These are phyloP conservation scores for Caradrina kadenii DNA, from an alignment of 2,888 invertebrate genomes.

Conservation along the genomic window DNA sequence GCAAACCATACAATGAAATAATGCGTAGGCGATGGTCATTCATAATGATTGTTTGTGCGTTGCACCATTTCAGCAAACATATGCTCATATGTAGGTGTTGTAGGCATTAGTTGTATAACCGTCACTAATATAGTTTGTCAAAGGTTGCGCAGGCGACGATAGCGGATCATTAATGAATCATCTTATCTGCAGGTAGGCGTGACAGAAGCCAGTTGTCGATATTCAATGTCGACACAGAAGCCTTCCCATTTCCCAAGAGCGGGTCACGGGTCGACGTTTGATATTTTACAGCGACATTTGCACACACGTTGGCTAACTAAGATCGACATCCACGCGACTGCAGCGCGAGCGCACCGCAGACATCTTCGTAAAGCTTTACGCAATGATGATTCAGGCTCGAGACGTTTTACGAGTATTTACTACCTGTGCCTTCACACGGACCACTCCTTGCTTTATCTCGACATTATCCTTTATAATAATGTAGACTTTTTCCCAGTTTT, in stretches of 20 bases:
- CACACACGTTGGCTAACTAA: conserved; percentile 81
- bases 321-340: conserved; percentile 70
- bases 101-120: conserved; percentile 49
- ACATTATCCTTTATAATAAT: conserved; percentile 61
- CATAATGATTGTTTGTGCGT: conserved; percentile 37
- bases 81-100: conserved; percentile 9
- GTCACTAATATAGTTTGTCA: conserved; percentile 45
- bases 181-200: conserved; percentile 31
- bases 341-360: conserved; percentile 64
- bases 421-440: conserved; percentile 52
- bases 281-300: conserved; percentile 86
- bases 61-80: conserved; percentile 46
- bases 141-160: conserved; percentile 45
- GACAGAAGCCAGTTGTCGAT: conserved; percentile 47
- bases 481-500: conserved; percentile 59
- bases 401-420: conserved; percentile 68
- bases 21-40: conserved; percentile 23
- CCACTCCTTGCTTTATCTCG: conserved; percentile 65
- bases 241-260: conserved; percentile 77
- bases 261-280: conserved; percentile 82
- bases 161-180: conserved; percentile 56
- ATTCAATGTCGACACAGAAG: conserved; percentile 69
- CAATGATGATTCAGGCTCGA: conserved; percentile 76
- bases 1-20: conserved; percentile 13
- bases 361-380: conserved; percentile 76